A percentile compares a stretch with the other conserved stretches of the same genome.
Evolutionary conservation across 2,797 vertebrate species (phyloP).

Genomic region (Simalia tracyae): DNA sequence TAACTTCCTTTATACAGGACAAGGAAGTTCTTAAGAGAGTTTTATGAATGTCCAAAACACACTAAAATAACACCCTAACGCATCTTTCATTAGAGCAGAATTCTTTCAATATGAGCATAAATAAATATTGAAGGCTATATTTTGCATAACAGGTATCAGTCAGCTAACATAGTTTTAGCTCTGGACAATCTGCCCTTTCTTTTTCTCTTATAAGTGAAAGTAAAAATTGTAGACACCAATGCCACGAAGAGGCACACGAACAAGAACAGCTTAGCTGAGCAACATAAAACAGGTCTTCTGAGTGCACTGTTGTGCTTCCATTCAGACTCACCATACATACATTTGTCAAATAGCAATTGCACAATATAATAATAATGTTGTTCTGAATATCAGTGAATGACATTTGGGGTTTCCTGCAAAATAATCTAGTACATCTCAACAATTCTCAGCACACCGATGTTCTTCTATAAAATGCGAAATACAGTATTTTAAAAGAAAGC

Average conservation of each 20-base stretch:
- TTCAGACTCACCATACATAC: neutral
- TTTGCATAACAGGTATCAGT: neutral
- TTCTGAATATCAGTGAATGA: neutral
- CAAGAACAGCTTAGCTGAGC: neutral
- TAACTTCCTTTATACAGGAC: neutral
- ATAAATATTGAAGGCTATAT: neutral
- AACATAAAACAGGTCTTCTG: neutral
- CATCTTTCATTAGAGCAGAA: neutral
- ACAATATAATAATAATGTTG: neutral
- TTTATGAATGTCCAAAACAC: neutral
- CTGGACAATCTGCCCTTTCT: too few relatives aligned
- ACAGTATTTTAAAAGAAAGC: neutral
- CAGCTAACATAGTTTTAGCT: neutral
- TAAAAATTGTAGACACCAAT: neutral
- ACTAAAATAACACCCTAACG: neutral
- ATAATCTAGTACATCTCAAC: neutral
- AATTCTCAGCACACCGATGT: neutral
- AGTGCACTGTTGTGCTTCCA: neutral
- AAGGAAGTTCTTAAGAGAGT: neutral
- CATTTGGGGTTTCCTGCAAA: neutral
- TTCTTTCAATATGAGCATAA: neutral
- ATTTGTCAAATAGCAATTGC: neutral
- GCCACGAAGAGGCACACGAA: neutral
- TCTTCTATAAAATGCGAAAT: neutral
- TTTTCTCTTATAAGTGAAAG: neutral